These are phyloP conservation scores for Catajapyx aquilonaris DNA, from an alignment of 1,140 invertebrate species.

Conservation along the genomic window DNA sequence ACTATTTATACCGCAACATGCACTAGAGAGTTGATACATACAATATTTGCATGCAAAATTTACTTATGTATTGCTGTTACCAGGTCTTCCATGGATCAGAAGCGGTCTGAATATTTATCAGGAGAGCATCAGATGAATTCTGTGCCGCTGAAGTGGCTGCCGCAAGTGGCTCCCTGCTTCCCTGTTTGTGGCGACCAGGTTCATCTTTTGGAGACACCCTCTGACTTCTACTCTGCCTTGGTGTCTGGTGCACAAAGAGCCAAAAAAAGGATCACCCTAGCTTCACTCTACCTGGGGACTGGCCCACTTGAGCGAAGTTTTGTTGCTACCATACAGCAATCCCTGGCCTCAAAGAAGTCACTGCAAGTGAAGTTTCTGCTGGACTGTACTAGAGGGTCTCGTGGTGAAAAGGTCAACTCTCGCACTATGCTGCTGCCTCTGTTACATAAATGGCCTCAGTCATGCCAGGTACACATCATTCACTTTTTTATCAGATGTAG, in stretches of 20 bases:
- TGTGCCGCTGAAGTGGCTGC: not conserved
- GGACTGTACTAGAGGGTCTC: constrained; percentile 74
- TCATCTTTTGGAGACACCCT: constrained; percentile 47
- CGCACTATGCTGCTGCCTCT: constrained; percentile 54
- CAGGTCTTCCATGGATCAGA: no score
- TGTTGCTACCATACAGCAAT: constrained; percentile 37
- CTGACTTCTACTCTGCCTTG: constrained; percentile 50
- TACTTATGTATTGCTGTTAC: no score
- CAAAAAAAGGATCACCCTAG: constrained; percentile 56
- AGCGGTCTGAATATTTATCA: no score
- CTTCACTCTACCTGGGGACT: constrained; percentile 85
- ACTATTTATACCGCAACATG: no score
- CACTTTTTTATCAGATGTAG: constrained; percentile 6
- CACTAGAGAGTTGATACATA: no score
- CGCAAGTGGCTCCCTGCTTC: not conserved
- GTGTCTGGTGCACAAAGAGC: constrained; percentile 45
- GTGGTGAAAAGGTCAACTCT: constrained; percentile 56
- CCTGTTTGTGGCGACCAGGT: constrained; percentile 20
- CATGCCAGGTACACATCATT: constrained; percentile 16
- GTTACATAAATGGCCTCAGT: constrained; percentile 27
- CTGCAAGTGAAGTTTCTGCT: constrained; percentile 68
- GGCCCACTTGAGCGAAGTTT: constrained; percentile 62
- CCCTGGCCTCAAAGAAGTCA: constrained; percentile 17
- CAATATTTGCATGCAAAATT: no score
- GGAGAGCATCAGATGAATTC: no score